Percentiles rank a stretch among this genome's conserved stretches.
These are phyloP conservation scores for Zoroaster sp. DNA, from an alignment of 53 echinoderm and acorn worm species.

Conservation along the genomic window DNA sequence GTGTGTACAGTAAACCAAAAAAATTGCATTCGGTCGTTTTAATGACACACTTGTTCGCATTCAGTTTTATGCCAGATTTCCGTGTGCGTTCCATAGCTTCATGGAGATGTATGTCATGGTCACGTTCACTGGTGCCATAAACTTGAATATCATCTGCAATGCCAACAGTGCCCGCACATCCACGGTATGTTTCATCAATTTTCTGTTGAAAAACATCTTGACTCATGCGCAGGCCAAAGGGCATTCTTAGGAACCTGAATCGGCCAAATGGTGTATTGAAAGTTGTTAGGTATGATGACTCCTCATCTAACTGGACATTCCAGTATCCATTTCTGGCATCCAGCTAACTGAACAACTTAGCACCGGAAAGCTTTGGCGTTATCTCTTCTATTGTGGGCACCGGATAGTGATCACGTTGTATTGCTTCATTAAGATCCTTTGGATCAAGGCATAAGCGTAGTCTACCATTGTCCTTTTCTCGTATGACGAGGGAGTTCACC, in stretches of 20 bases:
- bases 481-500: slow-evolving; percentile 5
- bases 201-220: no score
- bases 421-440: slow-evolving; percentile 46
- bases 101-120: slow-evolving; percentile 30
- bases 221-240: no score
- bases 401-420: slow-evolving; percentile 59
- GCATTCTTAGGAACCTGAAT: not conserved
- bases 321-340: not conserved
- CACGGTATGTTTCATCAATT: not conserved
- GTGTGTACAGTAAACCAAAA: slow-evolving; percentile 9
- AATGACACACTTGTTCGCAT: slow-evolving; percentile 34
- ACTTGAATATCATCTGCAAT: slow-evolving; percentile 43
- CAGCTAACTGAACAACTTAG: slow-evolving; percentile 10
- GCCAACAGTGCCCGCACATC: slow-evolving; percentile 26
- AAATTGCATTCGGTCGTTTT: slow-evolving; percentile 12
- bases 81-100: slow-evolving; percentile 32
- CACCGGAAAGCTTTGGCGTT: not conserved
- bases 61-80: slow-evolving; percentile 33
- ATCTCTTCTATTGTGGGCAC: slow-evolving; percentile 55
- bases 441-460: slow-evolving; percentile 48
- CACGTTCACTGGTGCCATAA: not conserved
- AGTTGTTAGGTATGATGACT: not conserved
- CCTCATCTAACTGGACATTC: not conserved
- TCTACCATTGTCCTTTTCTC: slow-evolving; percentile 24
- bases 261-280: slow-evolving; percentile 28